Evolutionary conservation across 2,113 vertebrate genomes (phyloP), one percentile per base, ranked within the genome.

Genomic region (Alosa alosa): DNA sequence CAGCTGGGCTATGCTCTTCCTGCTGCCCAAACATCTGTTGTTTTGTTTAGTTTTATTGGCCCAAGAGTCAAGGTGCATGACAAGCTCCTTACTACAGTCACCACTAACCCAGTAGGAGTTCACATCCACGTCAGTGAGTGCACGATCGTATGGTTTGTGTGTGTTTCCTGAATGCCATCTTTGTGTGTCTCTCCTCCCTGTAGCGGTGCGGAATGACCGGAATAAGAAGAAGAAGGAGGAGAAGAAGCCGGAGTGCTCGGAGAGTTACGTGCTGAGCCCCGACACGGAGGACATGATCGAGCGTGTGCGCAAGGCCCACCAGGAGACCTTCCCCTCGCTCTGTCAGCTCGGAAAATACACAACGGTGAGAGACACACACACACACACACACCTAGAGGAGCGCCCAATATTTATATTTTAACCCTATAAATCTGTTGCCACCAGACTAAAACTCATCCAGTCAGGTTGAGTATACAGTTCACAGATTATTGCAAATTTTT

Each of bases 211-310:
- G 45, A 95, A 95, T 4, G 94, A 95, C 89, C 82, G 94, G 44
- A 92, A 92, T 22, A 95, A 95, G 88, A 95, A 94, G 89, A 95
- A 94, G 88, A 94, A 95, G 88, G 94, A 95, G 10, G 94, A 95
- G 85, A 93, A 91, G 90, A 91, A 91, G 85, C 90, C 44, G 52
- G 89, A 36, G 11, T 92, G 91, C 31, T 49, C 93, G 0, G 97
- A 98, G 94, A 95, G 94, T 92, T 97, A 97, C 88, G 93, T 96
- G 17, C 90, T 99, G 91, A 97, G 96, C 0, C 95, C 97, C 0
- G 98, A 99, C 91, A 97, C 96, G 0, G 97, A 97, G 93, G 94
- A 96, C 92, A 97, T 99, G 90, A 97, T 99, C 0, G 97, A 98
- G 90, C 95, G 96, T 86, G 96, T 99, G 86, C 96, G 97, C 83